Conservation (phyloP, 2,113 vertebrate genomes). For the Salvelinus sp. region DNA sequence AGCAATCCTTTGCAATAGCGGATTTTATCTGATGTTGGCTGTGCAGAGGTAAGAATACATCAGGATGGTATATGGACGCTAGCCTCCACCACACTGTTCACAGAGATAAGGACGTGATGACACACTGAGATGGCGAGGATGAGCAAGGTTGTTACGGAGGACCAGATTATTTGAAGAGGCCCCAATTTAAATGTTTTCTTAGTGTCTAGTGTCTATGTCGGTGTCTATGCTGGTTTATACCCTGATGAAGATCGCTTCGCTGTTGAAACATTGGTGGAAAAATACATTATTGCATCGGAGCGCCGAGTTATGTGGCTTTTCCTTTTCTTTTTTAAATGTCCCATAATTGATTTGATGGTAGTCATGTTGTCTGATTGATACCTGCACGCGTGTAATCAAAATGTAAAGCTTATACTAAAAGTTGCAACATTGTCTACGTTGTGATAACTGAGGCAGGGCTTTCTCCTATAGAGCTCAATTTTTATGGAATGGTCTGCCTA, state of each 20-base stretch:
- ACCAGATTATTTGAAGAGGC: background rate
- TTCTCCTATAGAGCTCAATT: too few species aligned
- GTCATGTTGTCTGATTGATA: background rate
- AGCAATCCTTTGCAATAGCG: background rate
- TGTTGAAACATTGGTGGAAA: background rate
- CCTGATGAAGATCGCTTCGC: background rate
- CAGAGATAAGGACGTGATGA: slow-evolving; percentile 17
- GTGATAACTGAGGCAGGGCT: too few species aligned
- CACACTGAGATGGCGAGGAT: background rate
- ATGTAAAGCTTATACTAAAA: too few species aligned
- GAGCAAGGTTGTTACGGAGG: background rate
- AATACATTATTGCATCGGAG: background rate
- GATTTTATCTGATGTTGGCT: slow-evolving; percentile 12
- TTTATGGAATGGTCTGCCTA: too few species aligned
- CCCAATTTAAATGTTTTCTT: background rate
- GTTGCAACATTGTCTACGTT: too few species aligned
- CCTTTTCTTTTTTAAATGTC: background rate
- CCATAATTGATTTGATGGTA: background rate
- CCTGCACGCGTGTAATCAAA: background rate
- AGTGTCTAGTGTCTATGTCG: background rate
- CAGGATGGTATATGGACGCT: background rate
- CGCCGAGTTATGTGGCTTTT: too few species aligned
- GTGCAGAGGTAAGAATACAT: background rate
- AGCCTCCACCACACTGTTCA: background rate
- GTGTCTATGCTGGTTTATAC: too few species aligned